Base-by-base conservation (phyloP, 2,797 vertebrate genomes). In the Enteromius unitaeniatus region DNA sequence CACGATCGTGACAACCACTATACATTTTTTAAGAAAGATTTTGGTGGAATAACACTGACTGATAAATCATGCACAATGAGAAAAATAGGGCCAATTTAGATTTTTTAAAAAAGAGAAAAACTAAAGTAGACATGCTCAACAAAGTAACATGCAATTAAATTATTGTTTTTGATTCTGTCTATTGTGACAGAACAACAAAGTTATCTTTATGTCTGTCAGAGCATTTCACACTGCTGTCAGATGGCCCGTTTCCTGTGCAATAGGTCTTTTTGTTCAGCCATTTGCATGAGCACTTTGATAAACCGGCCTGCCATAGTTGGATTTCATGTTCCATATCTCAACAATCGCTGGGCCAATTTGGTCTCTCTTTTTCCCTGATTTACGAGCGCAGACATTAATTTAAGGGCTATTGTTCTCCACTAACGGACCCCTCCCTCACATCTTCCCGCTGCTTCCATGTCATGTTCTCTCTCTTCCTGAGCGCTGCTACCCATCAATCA, bases 381-480 rank as follows among this genome's bases (percentile, higher is more conserved):
- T 94, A 95, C 90, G 92, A 94, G 93, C 91, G 90, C 92, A 88
- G 91, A 93, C 94, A 93, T 95, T 95, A 93, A 93, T 95, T 95
- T 95, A 95, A 94, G 93, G 94, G 93, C 93, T 93, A 95, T 95
- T 95, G 94, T 95, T 94, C 94, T 94, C 92, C 84, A 89, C 91
- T 91, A 88, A 73, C 88, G 77, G 90, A 89, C 90, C 91, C 92
- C 79, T 42, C 60, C 82, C 47, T 55, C 34, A 3, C 26, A 26
- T 28, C 89, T 91, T 85, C 88, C 91, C 90, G 90, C 90, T 89
- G 90, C 89, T 91, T 86, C 91, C 85, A 87, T 62, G 55, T 68
- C 74, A 64, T 81, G 58, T 78, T 42, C 73, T 3, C 72, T 73
- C 65, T 78, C 72, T 84, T 85, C 62, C 34, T 9, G 64, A 74